A percentile compares a stretch with the other conserved stretches of the same genome.
Evolutionary conservation across 1,140 invertebrate genomes (phyloP).

Genomic region (Cotesia typhae): DNA sequence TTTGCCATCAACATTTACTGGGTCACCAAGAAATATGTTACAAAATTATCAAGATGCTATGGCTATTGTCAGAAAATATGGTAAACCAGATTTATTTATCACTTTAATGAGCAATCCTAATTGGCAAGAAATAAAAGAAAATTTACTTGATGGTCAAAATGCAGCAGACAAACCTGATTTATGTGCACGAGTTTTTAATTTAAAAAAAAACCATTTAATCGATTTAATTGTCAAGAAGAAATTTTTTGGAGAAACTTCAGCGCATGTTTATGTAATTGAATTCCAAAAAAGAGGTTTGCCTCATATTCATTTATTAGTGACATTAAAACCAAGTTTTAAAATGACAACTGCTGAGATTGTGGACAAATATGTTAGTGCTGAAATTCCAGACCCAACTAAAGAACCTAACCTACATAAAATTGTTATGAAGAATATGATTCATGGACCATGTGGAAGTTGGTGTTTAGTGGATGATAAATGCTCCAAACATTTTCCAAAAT

Average conservation of each 20-base stretch:
- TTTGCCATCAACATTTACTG: conserved; percentile 5
- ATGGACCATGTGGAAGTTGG: conserved; percentile 50
- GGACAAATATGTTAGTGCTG: conserved; percentile 36
- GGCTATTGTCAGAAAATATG: conserved; percentile 59
- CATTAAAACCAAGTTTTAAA: conserved; percentile 40
- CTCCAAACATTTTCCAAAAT: conserved; percentile 7
- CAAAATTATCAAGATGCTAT: conserved; percentile 19
- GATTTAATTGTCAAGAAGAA: conserved; percentile 25
- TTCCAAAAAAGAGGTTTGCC: conserved; percentile 5
- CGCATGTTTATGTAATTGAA: conserved; percentile 20
- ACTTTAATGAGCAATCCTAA: background rate
- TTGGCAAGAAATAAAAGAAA: conserved; percentile 57
- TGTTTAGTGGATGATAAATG: conserved; percentile 33
- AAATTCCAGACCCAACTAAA: conserved; percentile 34
- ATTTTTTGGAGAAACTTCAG: conserved; percentile 23
- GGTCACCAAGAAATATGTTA: background rate
- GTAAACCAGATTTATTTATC: conserved; percentile 55
- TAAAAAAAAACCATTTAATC: conserved; percentile 31
- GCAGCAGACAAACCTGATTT: conserved; percentile 52
- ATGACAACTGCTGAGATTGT: conserved; percentile 23
- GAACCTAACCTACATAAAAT: conserved; percentile 21
- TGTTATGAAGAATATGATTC: conserved; percentile 42
- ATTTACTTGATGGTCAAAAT: conserved; percentile 53
- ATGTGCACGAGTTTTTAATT: conserved; percentile 26
- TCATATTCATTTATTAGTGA: conserved; percentile 33